Conservation (phyloP, 2,113 vertebrate genomes). For the Pluvialis apricaria region DNA sequence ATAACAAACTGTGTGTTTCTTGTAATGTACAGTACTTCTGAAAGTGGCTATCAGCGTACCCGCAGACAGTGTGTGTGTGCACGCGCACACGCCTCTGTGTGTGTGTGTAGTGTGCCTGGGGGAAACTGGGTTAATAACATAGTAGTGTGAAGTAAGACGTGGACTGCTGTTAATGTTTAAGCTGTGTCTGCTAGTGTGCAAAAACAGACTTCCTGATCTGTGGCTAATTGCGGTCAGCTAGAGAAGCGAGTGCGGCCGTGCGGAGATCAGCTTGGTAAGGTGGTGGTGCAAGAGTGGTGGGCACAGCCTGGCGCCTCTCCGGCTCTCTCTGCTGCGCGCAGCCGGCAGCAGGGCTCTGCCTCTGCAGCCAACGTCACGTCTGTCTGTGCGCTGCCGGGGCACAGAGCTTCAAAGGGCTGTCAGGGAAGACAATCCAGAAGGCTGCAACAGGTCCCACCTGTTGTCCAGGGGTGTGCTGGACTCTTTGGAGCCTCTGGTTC, state of each 20-base stretch:
- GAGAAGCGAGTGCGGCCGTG: rapidly evolving
- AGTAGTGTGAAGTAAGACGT: neutral
- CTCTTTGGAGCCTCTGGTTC: neutral
- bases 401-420: neutral
- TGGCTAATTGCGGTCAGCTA: neutral
- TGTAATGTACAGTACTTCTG: neutral
- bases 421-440: neutral
- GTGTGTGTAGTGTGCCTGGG: neutral
- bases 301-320: rapidly evolving
- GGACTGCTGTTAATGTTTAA: neutral
- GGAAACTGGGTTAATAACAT: neutral
- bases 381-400: neutral
- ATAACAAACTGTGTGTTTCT: neutral
- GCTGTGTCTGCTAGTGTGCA: neutral
- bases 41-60: neutral
- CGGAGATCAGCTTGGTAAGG: rapidly evolving
- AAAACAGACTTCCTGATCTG: neutral
- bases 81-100: no score
- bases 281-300: neutral
- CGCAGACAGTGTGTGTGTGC: neutral
- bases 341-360: rapidly evolving
- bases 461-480: neutral
- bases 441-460: neutral
- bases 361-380: no score
- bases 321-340: neutral